Evolutionary conservation across 2,113 vertebrate genomes (phyloP), one percentile per base, ranked within the genome.

Genomic region (Antechinus stuartii): DNA sequence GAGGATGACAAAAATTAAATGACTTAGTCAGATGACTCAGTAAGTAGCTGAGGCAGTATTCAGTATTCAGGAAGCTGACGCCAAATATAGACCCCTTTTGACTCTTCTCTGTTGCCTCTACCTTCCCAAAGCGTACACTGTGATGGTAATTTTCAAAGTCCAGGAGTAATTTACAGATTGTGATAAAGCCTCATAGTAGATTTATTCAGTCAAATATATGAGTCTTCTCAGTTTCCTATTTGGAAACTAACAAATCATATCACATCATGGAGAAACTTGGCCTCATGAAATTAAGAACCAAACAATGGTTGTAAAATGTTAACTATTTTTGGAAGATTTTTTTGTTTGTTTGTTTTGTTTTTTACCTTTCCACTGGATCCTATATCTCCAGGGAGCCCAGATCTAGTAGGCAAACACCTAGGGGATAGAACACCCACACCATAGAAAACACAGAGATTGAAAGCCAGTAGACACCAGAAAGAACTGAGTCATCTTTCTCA

Each of bases 181-280:
- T 42, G 35, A 42, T 42, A 5, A 84, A 19, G 6, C 68, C 35
- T 42, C 68, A n/a, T 22, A 8, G 35, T 84, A 84, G 19, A 68
- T 49, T 49, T 49, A 49, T 92, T 57, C 55, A 95, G 93, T 92
- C 35, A 92, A 26, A 2, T n/a, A n/a, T n/a, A 16, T 76, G 68
- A 84, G n/a, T 6, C 42, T 6, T 42, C n/a, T 84, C 35, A 84
- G n/a, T 61, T 91, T 92, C 9, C 47, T 96, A 92, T 47, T 57
- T 49, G 30, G 11, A 46, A 97, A 93, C 92, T 26, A 47, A 2
- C 93, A 97, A 94, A 49, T 90, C 46, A 4, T 53, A 46, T 56
- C 53, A 52, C 0, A 6, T 93, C 95, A 94, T 92, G 94, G 92
- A 95, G 49, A 57, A 61, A 50, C 23, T 90, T 93, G 91, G 47